A percentile compares a stretch with the other conserved stretches of the same genome.
Conservation (phyloP, 2,797 vertebrate genomes). For the Mus minutoides region DNA sequence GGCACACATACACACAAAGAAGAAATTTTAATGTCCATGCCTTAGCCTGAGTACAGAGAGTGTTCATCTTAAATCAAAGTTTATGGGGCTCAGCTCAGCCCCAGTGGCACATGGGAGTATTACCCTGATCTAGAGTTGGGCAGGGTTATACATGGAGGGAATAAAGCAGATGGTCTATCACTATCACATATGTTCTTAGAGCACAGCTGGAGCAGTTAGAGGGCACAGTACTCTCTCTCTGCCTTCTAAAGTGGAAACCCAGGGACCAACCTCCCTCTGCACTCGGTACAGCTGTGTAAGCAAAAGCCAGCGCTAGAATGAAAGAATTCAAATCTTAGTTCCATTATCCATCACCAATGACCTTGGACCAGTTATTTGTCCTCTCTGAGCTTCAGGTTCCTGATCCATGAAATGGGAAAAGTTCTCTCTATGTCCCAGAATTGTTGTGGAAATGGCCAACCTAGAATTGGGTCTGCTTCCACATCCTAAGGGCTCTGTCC, state of each 20-base stretch:
- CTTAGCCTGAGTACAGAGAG: fast-evolving
- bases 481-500: background rate
- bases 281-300: background rate
- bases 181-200: background rate
- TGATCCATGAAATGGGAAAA: background rate
- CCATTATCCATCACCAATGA: background rate
- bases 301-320: background rate
- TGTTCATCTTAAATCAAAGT: background rate
- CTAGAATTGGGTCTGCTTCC: background rate
- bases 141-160: background rate
- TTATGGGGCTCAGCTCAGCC: background rate
- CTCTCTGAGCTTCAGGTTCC: background rate
- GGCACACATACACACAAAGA: background rate
- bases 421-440: background rate
- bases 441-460: too few relatives aligned
- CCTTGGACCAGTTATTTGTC: background rate
- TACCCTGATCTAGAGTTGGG: background rate
- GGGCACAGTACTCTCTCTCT: background rate
- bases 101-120: background rate
- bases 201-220: background rate
- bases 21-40: background rate
- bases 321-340: background rate
- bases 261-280: background rate
- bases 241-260: background rate
- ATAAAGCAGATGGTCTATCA: background rate